These are phyloP conservation scores for Platyrinchus mystaceus DNA, from an alignment of 2,797 vertebrate genomes.

Conservation along the genomic window DNA sequence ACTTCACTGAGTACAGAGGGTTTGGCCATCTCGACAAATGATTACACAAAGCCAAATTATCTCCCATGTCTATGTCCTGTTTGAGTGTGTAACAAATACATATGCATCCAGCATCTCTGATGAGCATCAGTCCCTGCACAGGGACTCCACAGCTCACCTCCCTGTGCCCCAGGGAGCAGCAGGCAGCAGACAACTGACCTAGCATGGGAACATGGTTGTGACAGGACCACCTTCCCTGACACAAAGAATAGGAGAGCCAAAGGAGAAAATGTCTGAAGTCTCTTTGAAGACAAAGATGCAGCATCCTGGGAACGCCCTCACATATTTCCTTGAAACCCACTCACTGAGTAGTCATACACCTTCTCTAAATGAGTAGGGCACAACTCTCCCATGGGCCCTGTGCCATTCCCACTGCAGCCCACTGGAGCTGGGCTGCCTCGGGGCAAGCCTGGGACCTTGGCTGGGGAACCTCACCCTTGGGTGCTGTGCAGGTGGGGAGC, in stretches of 20 bases:
- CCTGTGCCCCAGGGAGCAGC: neutral
- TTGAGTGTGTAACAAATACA: neutral
- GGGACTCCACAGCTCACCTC: neutral
- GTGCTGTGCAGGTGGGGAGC: accelerated
- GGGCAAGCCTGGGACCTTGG: neutral
- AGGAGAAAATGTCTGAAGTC: neutral
- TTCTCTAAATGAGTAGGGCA: neutral
- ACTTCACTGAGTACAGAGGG: neutral
- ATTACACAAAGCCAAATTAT: neutral
- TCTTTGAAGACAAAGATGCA: accelerated
- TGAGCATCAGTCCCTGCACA: neutral
- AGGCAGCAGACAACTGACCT: neutral
- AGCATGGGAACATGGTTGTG: neutral
- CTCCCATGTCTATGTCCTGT: accelerated
- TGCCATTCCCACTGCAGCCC: neutral
- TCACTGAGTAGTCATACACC: neutral
- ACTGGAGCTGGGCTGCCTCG: neutral
- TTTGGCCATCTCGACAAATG: neutral
- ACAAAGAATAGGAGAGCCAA: neutral
- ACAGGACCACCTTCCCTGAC: neutral
- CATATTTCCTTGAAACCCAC: neutral
- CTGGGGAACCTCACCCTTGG: neutral
- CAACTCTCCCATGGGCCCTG: accelerated
- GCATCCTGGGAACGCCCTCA: accelerated
- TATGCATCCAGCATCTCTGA: accelerated